Evolutionary conservation across 2,797 vertebrate genomes (phyloP), one percentile per base, ranked within the genome.

Genomic region (Acanthornis magna): DNA sequence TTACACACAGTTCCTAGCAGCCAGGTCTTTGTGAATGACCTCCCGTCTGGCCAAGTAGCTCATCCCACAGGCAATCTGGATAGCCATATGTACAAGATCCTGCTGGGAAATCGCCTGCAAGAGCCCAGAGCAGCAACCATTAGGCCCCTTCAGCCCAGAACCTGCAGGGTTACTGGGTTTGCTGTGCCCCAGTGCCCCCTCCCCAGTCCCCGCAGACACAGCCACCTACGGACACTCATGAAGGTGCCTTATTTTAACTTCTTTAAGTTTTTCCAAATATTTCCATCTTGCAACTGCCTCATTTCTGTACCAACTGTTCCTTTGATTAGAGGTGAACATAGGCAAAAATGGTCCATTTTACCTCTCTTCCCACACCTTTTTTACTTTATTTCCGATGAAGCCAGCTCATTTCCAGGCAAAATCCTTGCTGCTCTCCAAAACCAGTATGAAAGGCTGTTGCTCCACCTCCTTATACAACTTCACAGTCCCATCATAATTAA

Each of bases 1-100:
- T 99, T 97, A 99, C 99, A 99, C 99, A 89, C 99, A 99, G 97
- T 99, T 99, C 97, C 99, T 98, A 93, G 99, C 98, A 71, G 99
- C 99, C 73, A 99, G 98, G 97, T 99, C 99, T 98, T 99, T 99
- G 97, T 99, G 99, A 94, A 99, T 99, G 96, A 99, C 99, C 98
- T 99, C 99, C 88, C 99, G 97, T 89, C 99, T 98, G 83, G 99
- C 98, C 97, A 99, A 97, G 93, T 99, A 99, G 98, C 99, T 99
- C 99, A 99, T 99, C 40, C 99, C 99, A 95, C 99, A 99, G 67
- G 99, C 99, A 20, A 99, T 99, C 98, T 99, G 99, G 96, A 99
- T 99, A 65, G 99, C 99, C 99, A 99, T 99, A 88, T 99, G 99
- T 21, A 99, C 99, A 96, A 99, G 96, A 96, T 99, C 99, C 96